A percentile compares a stretch with the other conserved stretches of the same genome.
Evolutionary conservation across 23 tunicate genomes (phyloP).

Genomic region (Diplosoma virens): DNA sequence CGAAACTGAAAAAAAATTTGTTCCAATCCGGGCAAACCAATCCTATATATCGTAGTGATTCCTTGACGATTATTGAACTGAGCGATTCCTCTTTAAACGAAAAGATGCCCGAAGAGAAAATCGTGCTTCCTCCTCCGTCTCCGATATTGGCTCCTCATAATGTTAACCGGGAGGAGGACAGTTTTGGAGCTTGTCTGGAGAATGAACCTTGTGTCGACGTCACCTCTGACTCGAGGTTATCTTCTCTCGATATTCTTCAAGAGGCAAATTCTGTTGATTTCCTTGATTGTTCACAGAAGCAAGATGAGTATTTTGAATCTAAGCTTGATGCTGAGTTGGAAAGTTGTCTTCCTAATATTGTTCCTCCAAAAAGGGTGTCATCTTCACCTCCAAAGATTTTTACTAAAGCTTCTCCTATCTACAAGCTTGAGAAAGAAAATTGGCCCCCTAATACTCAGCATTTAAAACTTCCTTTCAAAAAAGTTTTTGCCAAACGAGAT

Average conservation of each 20-base stretch:
- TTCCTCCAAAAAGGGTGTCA: no score
- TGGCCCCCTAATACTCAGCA: no score
- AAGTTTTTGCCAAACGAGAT: no score
- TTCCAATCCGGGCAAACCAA: no score
- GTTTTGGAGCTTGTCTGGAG: neutral
- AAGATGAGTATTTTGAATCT: slow-evolving; percentile 6
- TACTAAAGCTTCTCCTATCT: no score
- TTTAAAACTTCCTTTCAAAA: no score
- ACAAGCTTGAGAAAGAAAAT: no score
- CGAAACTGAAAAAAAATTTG: no score
- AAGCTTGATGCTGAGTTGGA: slow-evolving; percentile 6
- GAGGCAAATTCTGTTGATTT: neutral
- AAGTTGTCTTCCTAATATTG: no score
- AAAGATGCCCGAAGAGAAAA: neutral
- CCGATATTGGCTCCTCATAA: neutral
- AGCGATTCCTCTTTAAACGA: neutral
- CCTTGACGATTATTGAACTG: slow-evolving; percentile 10
- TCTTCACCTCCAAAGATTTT: no score
- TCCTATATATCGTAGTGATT: no score
- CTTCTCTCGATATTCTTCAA: slow-evolving; percentile 3
- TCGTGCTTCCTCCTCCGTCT: neutral
- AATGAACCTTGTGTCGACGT: neutral
- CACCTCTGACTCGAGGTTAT: neutral
- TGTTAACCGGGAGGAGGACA: neutral
- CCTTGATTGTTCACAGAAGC: slow-evolving; percentile 5